A percentile compares a stretch with the other conserved stretches of the same genome.
Conservation (phyloP, 2,888 invertebrate species). For the Allygus modestus region DNA sequence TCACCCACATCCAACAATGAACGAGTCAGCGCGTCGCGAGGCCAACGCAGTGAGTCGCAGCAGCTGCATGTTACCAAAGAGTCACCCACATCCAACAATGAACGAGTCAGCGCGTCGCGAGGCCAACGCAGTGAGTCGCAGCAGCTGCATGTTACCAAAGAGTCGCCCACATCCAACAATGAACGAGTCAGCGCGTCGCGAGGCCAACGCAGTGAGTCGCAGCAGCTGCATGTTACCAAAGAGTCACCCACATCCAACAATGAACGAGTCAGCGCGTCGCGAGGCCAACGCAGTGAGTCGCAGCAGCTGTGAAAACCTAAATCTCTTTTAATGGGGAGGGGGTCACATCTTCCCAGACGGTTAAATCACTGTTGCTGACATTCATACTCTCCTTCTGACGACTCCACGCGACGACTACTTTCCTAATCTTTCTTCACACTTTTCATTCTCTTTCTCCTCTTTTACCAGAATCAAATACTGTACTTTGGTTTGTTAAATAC, state of each 20-base stretch:
- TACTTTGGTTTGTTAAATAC: too few relatives aligned
- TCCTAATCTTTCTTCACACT: background rate
- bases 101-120: background rate
- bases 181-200: background rate
- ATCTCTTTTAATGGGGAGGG: conserved; percentile 44
- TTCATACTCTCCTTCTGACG: conserved; percentile 12
- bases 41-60: background rate
- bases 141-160: background rate
- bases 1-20: too few relatives aligned
- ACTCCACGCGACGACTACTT: background rate
- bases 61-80: too few relatives aligned
- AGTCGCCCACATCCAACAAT: background rate
- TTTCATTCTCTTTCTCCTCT: background rate
- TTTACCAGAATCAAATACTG: too few relatives aligned
- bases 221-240: background rate
- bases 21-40: background rate
- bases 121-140: background rate
- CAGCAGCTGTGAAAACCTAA: conserved; percentile 38
- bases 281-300: background rate
- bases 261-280: background rate
- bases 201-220: background rate
- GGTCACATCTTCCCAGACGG: conserved; percentile 18
- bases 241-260: background rate
- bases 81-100: too few relatives aligned
- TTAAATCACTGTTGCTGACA: conserved; percentile 20